phyloP scores from a whole-genome alignment of 2,797 vertebrate genomes.

The Gastrophryne carolinensis region DNA sequence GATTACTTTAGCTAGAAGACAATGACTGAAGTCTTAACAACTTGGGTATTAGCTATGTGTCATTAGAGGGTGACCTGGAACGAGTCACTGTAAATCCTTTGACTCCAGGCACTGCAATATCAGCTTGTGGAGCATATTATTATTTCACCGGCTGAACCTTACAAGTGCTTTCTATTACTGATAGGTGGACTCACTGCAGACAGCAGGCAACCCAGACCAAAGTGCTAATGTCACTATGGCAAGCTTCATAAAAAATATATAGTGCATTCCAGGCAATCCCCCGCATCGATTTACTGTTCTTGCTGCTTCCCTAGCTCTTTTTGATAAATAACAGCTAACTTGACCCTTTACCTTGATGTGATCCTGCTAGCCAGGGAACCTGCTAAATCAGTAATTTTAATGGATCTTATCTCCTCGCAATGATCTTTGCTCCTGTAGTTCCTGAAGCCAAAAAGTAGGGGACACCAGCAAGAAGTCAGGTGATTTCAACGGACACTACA shows the following conservation, averaged over 20 bases:
- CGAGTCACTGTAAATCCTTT: constrained; percentile 15
- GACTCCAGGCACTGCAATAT: constrained; percentile 16
- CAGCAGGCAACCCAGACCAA: not conserved
- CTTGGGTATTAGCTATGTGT: constrained; percentile 27
- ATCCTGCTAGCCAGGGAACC: not conserved
- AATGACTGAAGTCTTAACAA: constrained; percentile 29
- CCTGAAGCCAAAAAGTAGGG: no score
- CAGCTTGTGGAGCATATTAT: constrained; percentile 8
- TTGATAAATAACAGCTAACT: constrained; percentile 39
- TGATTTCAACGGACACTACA: no score
- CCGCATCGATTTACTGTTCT: constrained; percentile 16
- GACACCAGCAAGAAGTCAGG: no score
- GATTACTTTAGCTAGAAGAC: constrained; percentile 24
- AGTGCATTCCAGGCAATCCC: not conserved
- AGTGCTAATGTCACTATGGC: not conserved
- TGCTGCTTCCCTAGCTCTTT: not conserved
- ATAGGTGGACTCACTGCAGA: not conserved
- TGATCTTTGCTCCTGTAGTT: no score
- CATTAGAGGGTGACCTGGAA: constrained; percentile 37
- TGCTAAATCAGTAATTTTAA: not conserved
- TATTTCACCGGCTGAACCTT: constrained; percentile 3
- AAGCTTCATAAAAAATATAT: not conserved
- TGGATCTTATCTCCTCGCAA: not conserved
- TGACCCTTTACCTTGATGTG: constrained; percentile 42
- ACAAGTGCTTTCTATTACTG: constrained; percentile 13